Percentiles rank a stretch among this genome's conserved stretches.
Evolutionary conservation across 2,797 vertebrate species (phyloP).

Genomic region (Coranthus polyacanthus): DNA sequence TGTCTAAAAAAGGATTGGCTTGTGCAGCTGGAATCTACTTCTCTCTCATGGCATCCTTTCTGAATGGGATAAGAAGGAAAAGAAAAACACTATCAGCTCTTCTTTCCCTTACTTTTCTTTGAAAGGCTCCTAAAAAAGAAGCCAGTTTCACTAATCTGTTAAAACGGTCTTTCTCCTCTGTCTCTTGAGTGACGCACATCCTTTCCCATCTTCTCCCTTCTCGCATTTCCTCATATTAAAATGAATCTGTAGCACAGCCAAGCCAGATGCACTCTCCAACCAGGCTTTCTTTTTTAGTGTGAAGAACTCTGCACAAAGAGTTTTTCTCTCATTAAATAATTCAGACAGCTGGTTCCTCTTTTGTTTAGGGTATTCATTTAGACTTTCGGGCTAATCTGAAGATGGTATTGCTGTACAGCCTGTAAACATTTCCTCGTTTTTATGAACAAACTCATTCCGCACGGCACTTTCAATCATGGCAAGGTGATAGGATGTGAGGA

Average conservation of each 20-base stretch:
- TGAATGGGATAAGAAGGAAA: constrained; percentile 29
- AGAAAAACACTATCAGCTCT: constrained; percentile 18
- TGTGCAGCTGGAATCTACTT: constrained; percentile 23
- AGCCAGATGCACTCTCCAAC: constrained; percentile 76
- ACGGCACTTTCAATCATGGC: constrained; percentile 30
- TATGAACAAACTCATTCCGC: constrained; percentile 37
- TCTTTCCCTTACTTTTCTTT: constrained; percentile 34
- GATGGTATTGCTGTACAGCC: constrained; percentile 7
- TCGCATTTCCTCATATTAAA: constrained; percentile 72
- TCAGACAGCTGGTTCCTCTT: constrained; percentile 69
- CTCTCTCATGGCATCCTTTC: constrained; percentile 22
- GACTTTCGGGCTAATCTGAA: constrained; percentile 43
- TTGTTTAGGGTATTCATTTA: constrained; percentile 50
- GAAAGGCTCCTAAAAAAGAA: constrained; percentile 54
- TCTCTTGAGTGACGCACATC: constrained; percentile 71
- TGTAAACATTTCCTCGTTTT: constrained; percentile 22
- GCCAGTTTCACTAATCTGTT: constrained; percentile 55
- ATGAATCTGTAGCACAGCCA: constrained; percentile 72
- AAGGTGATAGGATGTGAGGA: constrained; percentile 48
- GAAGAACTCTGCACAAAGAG: constrained; percentile 51
- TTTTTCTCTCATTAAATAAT: constrained; percentile 59
- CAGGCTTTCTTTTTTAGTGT: constrained; percentile 32
- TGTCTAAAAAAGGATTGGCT: constrained; percentile 18
- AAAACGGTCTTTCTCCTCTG: constrained; percentile 50
- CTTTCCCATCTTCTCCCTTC: constrained; percentile 43